phyloP scores from a whole-genome alignment of 2,113 vertebrate genomes.

The Manacus vitellinus region DNA sequence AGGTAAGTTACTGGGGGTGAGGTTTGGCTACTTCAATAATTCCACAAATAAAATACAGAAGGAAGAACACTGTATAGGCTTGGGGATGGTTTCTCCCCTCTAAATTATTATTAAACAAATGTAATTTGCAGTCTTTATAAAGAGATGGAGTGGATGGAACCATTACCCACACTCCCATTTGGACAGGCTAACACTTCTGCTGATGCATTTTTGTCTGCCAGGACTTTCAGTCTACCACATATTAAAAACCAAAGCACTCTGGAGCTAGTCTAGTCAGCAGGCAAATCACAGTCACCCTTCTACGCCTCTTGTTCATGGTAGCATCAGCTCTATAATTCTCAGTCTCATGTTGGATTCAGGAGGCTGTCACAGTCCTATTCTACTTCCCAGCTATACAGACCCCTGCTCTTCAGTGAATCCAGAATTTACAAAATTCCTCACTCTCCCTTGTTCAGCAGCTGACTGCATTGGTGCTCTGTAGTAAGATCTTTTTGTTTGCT shows the following conservation, averaged over 20 bases:
- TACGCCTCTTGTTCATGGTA: background rate
- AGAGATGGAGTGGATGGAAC: background rate
- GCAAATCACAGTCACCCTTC: background rate
- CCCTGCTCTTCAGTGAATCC: background rate
- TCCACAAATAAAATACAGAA: background rate
- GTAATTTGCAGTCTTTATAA: background rate
- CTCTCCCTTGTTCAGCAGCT: background rate
- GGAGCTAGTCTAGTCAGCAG: background rate
- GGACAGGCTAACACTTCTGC: background rate
- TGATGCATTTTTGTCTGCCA: background rate
- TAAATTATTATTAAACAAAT: background rate
- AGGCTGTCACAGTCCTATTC: background rate
- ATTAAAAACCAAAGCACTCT: background rate
- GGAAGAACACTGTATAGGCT: background rate
- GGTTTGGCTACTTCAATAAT: background rate
- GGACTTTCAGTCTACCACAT: background rate
- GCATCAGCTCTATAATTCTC: background rate
- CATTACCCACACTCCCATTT: background rate
- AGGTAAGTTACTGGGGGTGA: background rate
- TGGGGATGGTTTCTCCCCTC: background rate
- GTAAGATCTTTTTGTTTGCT: background rate
- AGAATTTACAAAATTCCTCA: background rate
- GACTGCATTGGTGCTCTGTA: background rate
- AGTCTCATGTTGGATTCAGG: background rate
- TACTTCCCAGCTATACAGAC: accelerated